Base-by-base conservation (phyloP, 2,888 invertebrate species). In the Habrosyne pyritoides region DNA sequence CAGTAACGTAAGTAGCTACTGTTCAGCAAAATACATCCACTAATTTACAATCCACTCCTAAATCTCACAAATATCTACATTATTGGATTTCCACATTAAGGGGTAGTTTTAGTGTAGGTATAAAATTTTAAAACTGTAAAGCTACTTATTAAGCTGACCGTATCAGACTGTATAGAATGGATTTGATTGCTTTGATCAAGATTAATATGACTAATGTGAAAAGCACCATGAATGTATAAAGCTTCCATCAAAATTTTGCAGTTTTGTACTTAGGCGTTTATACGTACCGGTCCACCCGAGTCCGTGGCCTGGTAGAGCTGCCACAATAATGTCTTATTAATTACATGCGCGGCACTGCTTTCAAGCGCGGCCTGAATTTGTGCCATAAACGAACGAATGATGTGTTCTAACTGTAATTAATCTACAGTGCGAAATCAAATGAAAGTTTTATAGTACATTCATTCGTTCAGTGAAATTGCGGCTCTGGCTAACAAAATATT, bases 291-390 rank as follows among this genome's bases (percentile, higher is more conserved):
- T 83, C 81, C 84, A 79, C 85, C 83, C 61, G 84, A 75, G 77
- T 91, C 92, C 91, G 92, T 92, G 83, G 91, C 89, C 84, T 90
- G 92, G 92, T 91, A 92, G 74, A 91, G 89, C 92, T 92, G 91
- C 86, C 91, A 89, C 86, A 92, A 91, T 77, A 91, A 91, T 78
- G 75, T 77, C 71, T 76, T 71, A 89, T 91, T 91, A 89, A 90
- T 91, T 71, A 86, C 83, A 87, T 85, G 82, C 80, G 77, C 68
- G 67, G 77, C 79, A 78, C 73, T 63, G 71, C 64, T 67, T 72
- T 66, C 53, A 65, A 59, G 59, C 53, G 57, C 56, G 66, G 65
- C 63, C 62, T 70, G 61, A 61, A 59, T 50, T 50, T 53, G 57
- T 64, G 61, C 62, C 60, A 53, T 58, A 55, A 53, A 53, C 57